Percentiles rank a stretch among this genome's conserved stretches.
Conservation (phyloP, 2,888 invertebrate genomes). For the Drosophila mettleri region DNA sequence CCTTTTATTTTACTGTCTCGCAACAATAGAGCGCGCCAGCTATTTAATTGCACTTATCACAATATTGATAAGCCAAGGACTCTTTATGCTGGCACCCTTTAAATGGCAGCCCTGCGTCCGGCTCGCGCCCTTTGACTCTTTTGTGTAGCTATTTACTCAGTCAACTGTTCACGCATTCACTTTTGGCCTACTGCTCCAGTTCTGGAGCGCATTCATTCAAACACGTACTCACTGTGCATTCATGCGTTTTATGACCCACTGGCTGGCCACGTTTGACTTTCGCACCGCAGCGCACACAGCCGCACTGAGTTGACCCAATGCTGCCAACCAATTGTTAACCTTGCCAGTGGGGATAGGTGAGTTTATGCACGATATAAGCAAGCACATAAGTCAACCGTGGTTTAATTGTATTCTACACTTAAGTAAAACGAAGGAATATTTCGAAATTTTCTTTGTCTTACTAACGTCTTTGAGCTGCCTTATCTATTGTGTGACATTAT, state of each 20-base stretch:
- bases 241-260: slow-evolving; percentile 60
- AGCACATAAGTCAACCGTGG: not conserved
- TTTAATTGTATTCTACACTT: slow-evolving; percentile 5
- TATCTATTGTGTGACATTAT: not conserved
- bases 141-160: slow-evolving; percentile 54
- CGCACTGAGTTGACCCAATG: slow-evolving; percentile 13
- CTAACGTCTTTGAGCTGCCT: not conserved
- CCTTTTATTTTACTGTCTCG: not conserved
- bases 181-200: slow-evolving; percentile 28
- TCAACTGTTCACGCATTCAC: slow-evolving; percentile 58
- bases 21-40: not conserved
- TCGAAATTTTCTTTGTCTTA: not conserved
- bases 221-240: slow-evolving; percentile 64
- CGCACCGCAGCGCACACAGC: slow-evolving; percentile 25
- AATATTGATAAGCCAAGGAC: slow-evolving; percentile 42
- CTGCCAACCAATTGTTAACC: slow-evolving; percentile 21
- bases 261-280: slow-evolving; percentile 40
- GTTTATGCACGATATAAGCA: slow-evolving; percentile 1
- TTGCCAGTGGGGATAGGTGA: slow-evolving; percentile 10
- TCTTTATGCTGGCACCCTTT: slow-evolving; percentile 8
- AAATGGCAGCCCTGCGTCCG: slow-evolving; percentile 17
- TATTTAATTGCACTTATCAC: slow-evolving; percentile 18
- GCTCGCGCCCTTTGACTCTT: slow-evolving; percentile 11
- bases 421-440: not conserved
- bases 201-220: slow-evolving; percentile 57